A percentile compares a stretch with the other conserved stretches of the same genome.
These are phyloP conservation scores for Pelobates fuscus DNA, from an alignment of 2,113 vertebrate species.

Conservation along the genomic window DNA sequence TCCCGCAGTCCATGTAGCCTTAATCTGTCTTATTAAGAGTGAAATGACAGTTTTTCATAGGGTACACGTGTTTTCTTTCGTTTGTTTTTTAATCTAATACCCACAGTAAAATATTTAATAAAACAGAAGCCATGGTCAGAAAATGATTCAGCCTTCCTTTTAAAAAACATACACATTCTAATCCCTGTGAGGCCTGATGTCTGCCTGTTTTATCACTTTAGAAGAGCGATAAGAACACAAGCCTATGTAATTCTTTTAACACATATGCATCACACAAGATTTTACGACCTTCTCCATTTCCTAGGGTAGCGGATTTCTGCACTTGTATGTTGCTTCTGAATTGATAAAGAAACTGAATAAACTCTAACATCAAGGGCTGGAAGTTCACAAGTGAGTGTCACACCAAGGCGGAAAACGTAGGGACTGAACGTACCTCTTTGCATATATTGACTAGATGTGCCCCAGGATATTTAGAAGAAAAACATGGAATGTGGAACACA, in stretches of 20 bases:
- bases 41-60: no score
- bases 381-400: constrained; percentile 14
- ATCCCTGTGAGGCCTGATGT: constrained; percentile 17
- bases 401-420: background rate
- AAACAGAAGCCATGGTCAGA: no score
- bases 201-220: constrained; percentile 2
- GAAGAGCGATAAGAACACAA: constrained; percentile 10
- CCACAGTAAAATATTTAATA: no score
- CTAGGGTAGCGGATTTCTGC: constrained; percentile 22
- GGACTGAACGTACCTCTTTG: background rate
- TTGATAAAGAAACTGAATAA: constrained; percentile 7
- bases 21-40: no score
- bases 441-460: constrained; percentile 25
- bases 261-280: background rate
- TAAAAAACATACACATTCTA: background rate
- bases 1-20: no score
- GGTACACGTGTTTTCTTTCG: no score
- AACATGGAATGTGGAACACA: background rate
- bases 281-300: constrained; percentile 3
- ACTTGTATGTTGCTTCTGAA: constrained; percentile 19
- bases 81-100: no score
- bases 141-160: no score
- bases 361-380: constrained; percentile 18
- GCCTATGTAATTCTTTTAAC: constrained; percentile 2
- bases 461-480: background rate